phyloP scores from a whole-genome alignment of 2,888 invertebrate species.

The Tachystola acroxantha region DNA sequence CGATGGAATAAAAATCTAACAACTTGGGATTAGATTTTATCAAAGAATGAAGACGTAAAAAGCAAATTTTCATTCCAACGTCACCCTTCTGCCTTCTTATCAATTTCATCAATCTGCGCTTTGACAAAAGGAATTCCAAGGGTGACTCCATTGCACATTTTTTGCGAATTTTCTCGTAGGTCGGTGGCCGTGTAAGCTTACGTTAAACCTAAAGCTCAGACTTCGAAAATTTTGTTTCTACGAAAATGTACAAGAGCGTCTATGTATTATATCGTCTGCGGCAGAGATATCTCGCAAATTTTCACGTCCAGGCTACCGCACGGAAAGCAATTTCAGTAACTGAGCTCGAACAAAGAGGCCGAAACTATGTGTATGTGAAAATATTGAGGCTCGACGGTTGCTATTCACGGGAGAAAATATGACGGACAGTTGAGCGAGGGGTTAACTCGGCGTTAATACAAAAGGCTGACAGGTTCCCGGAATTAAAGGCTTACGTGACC shows the following conservation, averaged over 20 bases:
- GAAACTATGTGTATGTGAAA: not conserved
- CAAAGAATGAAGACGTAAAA: too few species aligned
- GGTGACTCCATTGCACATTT: too few species aligned
- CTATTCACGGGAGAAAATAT: constrained; percentile 2
- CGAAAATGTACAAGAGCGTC: not conserved
- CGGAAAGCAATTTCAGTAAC: constrained; percentile 7
- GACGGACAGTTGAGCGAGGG: constrained; percentile 2
- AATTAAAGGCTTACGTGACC: constrained; percentile 4
- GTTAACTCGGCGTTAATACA: constrained; percentile 4
- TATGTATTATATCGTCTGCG: not conserved
- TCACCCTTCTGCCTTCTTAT: too few species aligned
- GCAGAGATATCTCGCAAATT: constrained; percentile 4
- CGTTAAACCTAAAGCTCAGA: not conserved
- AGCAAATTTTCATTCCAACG: too few species aligned
- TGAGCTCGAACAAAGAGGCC: constrained; percentile 4
- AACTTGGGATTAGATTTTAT: too few species aligned
- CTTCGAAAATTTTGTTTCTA: not conserved
- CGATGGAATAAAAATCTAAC: too few species aligned
- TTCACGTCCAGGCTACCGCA: not conserved
- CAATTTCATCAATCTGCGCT: too few species aligned
- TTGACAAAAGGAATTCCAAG: too few species aligned
- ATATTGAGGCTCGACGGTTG: not conserved
- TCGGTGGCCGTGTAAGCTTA: too few species aligned
- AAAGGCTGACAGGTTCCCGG: constrained; percentile 3
- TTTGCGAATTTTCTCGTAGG: too few species aligned